Base-by-base conservation (phyloP, 2,113 vertebrate genomes). In the Pelvicachromis taeniatus region DNA sequence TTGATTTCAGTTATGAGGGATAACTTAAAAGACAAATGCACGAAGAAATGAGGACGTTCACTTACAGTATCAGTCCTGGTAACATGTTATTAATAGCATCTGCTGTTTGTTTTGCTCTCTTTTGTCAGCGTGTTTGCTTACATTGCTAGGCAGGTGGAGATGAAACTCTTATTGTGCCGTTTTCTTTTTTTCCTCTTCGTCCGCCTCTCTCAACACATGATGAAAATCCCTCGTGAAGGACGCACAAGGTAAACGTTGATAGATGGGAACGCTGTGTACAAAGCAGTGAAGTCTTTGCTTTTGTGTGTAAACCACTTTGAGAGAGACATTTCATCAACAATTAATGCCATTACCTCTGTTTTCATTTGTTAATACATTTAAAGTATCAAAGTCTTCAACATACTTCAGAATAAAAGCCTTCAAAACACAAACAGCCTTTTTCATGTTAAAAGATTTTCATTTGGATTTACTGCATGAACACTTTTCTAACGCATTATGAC, bases 71-170 rank as follows among this genome's bases (percentile, higher is more conserved):
- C 56, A 52, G 26, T 19, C 70, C 33, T 7, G 59, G 29, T n/a
- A 75, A 81, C 70, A 14, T 33, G 59, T 70, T 54, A 38, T 61
- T 63, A 63, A 56, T 40, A 63, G 21, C 9, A 16, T 29, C 53
- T 85, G 59, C 52, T 82, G 77, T 88, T 88, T 87, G 78, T 80
- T 65, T 78, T 53, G 53, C 58, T 80, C 26, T 73, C 54, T n/a
- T 81, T 87, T 87, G 83, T 81, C 58, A n/a, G 29, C 12, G 11
- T 83, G 86, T 95, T 85, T 94, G 87, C 85, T 88, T 80, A 84
- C 84, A 91, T 73, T 75, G 82, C 75, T 83, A 78, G 78, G 91
- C 87, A 91, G 87, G 75, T 82, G 81, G 80, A 86, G 84, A 81
- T 80, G 78, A 85, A 87, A 58, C 38, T 81, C 55, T 77, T 50